Conservation (phyloP, 2,888 invertebrate species). For the Chymomyza caudatula region DNA sequence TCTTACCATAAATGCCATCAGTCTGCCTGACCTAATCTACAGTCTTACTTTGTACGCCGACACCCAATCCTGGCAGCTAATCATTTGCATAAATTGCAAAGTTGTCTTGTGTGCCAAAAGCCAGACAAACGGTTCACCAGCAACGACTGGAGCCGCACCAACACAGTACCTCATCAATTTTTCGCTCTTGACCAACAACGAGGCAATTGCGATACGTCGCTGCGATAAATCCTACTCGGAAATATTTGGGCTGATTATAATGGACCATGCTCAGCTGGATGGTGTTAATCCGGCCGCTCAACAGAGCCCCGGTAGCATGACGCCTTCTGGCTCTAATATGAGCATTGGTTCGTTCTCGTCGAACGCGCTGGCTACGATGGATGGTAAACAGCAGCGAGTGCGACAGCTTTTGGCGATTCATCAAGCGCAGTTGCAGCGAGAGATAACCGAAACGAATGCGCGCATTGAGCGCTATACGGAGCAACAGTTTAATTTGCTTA, state of each 20-base stretch:
- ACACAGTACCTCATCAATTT: slow-evolving; percentile 70
- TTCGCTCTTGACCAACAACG: slow-evolving; percentile 79
- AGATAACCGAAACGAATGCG: slow-evolving; percentile 85
- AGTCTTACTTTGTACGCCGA: slow-evolving; percentile 58
- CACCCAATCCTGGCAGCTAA: slow-evolving; percentile 69
- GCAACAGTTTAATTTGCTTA: slow-evolving; percentile 86
- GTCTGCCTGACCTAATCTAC: slow-evolving; percentile 70
- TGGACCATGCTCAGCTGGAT: slow-evolving; percentile 57
- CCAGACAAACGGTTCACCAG: slow-evolving; percentile 16
- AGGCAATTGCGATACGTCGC: slow-evolving; percentile 82
- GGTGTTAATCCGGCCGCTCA: slow-evolving; percentile 68
- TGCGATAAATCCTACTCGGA: slow-evolving; percentile 84
- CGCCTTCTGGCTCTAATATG: slow-evolving; percentile 32
- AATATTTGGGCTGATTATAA: slow-evolving; percentile 84
- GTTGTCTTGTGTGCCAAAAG: slow-evolving; percentile 72
- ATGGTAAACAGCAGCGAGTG: slow-evolving; percentile 56
- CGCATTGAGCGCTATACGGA: slow-evolving; percentile 86
- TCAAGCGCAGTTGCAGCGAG: slow-evolving; percentile 83
- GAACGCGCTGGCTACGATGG: slow-evolving; percentile 15
- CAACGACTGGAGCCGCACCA: slow-evolving; percentile 25
- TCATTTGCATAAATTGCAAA: slow-evolving; percentile 76
- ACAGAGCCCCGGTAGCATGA: slow-evolving; percentile 69
- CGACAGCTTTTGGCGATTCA: slow-evolving; percentile 80
- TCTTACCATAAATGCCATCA: slow-evolving; percentile 65
- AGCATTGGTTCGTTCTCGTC: slow-evolving; percentile 48